phyloP scores from a whole-genome alignment of 2,888 invertebrate genomes.

The Epinotia demarniana region DNA sequence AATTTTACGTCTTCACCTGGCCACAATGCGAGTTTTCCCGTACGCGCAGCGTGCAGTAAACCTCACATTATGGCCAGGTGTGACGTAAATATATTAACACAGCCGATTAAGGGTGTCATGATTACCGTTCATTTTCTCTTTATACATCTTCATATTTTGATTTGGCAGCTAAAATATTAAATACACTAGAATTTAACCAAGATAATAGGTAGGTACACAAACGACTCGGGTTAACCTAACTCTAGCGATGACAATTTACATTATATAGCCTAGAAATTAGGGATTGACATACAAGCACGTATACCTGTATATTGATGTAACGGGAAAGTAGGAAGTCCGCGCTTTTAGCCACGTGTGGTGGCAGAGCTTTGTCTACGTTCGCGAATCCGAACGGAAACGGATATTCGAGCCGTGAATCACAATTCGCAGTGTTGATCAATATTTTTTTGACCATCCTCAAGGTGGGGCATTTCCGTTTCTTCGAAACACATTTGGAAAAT shows the following conservation, averaged over 20 bases:
- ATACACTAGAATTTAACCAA: too few relatives aligned
- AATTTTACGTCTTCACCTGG: too few relatives aligned
- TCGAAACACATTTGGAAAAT: not conserved
- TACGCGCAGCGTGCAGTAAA: too few relatives aligned
- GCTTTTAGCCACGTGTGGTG: slow-evolving; percentile 25
- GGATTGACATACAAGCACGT: slow-evolving; percentile 13
- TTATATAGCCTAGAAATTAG: slow-evolving; percentile 3
- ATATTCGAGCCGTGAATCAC: slow-evolving; percentile 61
- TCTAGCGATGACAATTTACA: not conserved
- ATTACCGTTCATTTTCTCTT: not conserved
- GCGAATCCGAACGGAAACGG: slow-evolving; percentile 62
- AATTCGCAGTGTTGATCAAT: slow-evolving; percentile 47
- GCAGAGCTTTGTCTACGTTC: slow-evolving; percentile 37
- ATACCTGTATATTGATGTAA: not conserved
- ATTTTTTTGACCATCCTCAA: slow-evolving; percentile 21
- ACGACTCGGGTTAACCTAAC: not conserved
- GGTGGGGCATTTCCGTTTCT: slow-evolving; percentile 18
- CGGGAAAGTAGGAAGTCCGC: slow-evolving; percentile 30
- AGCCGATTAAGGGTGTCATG: too few relatives aligned
- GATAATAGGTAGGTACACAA: too few relatives aligned
- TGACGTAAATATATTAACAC: too few relatives aligned
- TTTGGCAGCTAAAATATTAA: too few relatives aligned
- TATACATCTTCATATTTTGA: too few relatives aligned
- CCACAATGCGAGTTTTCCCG: too few relatives aligned
- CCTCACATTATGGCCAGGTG: too few relatives aligned